Evolutionary conservation across 2,113 vertebrate species (phyloP), one percentile per base, ranked within the genome.

Genomic region (Paramisgurnus dabryanus): DNA sequence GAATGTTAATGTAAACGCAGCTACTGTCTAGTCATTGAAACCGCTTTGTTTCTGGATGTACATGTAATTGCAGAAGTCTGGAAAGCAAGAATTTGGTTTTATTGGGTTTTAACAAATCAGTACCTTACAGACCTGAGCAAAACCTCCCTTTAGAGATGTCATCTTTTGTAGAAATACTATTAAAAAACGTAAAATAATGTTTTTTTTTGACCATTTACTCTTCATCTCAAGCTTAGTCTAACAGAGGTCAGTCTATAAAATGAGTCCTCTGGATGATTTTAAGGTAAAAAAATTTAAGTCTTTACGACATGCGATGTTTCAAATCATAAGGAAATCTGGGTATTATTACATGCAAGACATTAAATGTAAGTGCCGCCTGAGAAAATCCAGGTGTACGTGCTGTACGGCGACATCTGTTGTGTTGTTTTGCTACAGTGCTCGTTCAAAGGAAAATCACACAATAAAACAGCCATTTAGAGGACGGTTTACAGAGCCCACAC

Each of bases 401-500:
- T 43, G 41, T 50, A 39, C 12, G 53, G 61, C 3, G 17, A 66
- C 27, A 77, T 77, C 74, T 77, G 74, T 76, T 76, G 7, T 13
- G 58, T 12, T 27, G 73, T 63, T 64, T 76, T 49, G 13, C 18
- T 64, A 64, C 73, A 64, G 22, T 55, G 61, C 66, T 53, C 74
- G 41, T 66, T 66, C 63, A 41, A 50, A 77, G 74, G 45, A 47
- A 66, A 41, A 66, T 22, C 8, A 0, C 47, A 66, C 63, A 66
- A 57, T 58, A 58, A 76, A 64, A 66, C 34, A 66, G 61, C 74
- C 47, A 66, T 77, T 77, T 41, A 77, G 10, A n/a, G 47, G 27
- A 47, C 55, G 5, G 50, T 66, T 66, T 76, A 77, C 41, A 66
- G 47, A 40, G 63, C 50, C 53, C 61, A 66, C 63, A 77, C 60